Percentiles rank a stretch among this genome's conserved stretches.
Conservation (phyloP, 2,113 vertebrate genomes). For the Morone saxatilis region DNA sequence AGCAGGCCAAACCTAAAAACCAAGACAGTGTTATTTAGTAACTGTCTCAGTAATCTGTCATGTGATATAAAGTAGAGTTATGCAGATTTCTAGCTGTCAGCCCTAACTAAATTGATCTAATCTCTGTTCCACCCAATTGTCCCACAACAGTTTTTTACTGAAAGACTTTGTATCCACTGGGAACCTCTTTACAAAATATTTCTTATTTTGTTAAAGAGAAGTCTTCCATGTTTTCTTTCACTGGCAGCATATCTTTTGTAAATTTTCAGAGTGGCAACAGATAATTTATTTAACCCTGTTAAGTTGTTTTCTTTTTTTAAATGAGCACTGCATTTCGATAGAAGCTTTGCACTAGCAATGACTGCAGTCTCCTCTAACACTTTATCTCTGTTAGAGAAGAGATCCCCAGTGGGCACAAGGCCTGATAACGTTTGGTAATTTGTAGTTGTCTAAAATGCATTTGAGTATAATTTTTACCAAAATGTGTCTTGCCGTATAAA, state of each 20-base stretch:
- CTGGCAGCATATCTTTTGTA: neutral
- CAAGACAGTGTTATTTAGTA: conserved; percentile 19
- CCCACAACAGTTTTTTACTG: neutral
- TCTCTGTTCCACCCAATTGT: conserved; percentile 14
- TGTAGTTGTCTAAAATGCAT: conserved; percentile 17
- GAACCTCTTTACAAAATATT: conserved; percentile 50
- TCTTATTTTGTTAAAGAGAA: neutral
- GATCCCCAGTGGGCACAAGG: conserved; percentile 64
- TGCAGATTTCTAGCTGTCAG: conserved; percentile 2
- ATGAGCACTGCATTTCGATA: neutral
- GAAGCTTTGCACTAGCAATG: neutral
- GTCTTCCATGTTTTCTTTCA: neutral
- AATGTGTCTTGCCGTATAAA: conserved; percentile 16
- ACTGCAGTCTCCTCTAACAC: neutral
- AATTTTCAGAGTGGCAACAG: neutral
- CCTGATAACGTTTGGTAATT: neutral
- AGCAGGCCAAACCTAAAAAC: neutral
- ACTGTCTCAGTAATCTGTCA: neutral
- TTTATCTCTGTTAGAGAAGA: conserved; percentile 21
- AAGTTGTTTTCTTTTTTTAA: neutral
- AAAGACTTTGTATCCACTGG: conserved; percentile 61
- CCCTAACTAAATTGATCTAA: conserved; percentile 3
- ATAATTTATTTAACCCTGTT: neutral
- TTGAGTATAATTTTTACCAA: conserved; percentile 28
- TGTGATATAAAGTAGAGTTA: conserved; percentile 25